Percentiles rank a stretch among this genome's conserved stretches.
Evolutionary conservation across 2,888 invertebrate species (phyloP).

Genomic region (Conchocele bisecta): DNA sequence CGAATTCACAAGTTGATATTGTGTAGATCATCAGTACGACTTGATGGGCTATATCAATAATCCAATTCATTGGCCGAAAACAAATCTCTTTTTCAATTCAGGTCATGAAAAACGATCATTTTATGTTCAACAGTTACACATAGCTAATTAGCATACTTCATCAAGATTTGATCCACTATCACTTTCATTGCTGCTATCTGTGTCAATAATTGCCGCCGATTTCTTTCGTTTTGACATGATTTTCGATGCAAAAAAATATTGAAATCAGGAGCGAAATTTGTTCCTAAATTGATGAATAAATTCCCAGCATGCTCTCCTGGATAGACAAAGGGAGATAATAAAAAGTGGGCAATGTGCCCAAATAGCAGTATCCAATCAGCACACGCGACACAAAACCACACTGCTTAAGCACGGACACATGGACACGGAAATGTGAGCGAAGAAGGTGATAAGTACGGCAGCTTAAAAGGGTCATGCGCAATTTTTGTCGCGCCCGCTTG

Average conservation of each 20-base stretch:
- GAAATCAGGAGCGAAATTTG: conserved; percentile 1
- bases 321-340: conserved; percentile 45
- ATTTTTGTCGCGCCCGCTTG: too few relatives aligned
- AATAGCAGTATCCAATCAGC: conserved; percentile 36
- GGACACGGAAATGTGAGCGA: too few relatives aligned
- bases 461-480: too few relatives aligned
- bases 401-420: too few relatives aligned
- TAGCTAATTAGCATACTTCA: conserved; percentile 71
- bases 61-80: too few relatives aligned
- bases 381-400: not conserved
- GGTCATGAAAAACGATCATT: too few relatives aligned
- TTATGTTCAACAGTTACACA: too few relatives aligned
- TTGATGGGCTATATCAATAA: too few relatives aligned
- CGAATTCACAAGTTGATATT: too few relatives aligned
- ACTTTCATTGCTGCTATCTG: conserved; percentile 80
- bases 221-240: conserved; percentile 80
- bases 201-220: conserved; percentile 78
- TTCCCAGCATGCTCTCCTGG: conserved; percentile 57
- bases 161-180: conserved; percentile 81
- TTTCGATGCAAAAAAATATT: not conserved
- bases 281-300: conserved; percentile 8
- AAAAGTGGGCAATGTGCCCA: not conserved
- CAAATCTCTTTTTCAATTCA: too few relatives aligned
- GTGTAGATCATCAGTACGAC: too few relatives aligned
- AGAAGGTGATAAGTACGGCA: too few relatives aligned